Evolutionary conservation across 2,888 invertebrate genomes (phyloP).

Genomic region (Geotrupes spiniger): DNA sequence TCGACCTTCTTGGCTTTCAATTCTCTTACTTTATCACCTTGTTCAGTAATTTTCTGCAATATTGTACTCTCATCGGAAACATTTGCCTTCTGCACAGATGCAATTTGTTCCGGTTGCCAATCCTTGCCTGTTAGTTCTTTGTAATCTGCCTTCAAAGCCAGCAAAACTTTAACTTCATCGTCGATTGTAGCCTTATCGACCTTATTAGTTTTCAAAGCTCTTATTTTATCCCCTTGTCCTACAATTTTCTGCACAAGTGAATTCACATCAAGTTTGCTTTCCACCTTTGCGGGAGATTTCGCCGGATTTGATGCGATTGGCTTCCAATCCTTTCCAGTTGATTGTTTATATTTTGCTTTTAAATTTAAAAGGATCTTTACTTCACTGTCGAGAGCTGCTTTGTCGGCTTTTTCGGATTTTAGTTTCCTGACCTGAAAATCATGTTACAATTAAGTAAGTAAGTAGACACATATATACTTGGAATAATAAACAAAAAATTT

Average conservation of each 20-base stretch:
- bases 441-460: too few species aligned
- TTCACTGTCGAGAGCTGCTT: conserved; percentile 55
- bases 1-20: conserved; percentile 60
- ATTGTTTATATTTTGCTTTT: conserved; percentile 58
- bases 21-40: conserved; percentile 70
- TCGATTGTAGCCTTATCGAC: conserved; percentile 56
- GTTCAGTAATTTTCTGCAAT: conserved; percentile 51
- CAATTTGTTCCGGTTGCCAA: conserved; percentile 55
- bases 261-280: conserved; percentile 13
- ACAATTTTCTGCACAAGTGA: conserved; percentile 50
- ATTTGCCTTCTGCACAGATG: conserved; percentile 35
- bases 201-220: conserved; percentile 53
- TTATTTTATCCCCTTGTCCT: conserved; percentile 70
- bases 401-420: conserved; percentile 56
- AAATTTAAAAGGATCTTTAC: conserved; percentile 56
- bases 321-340: conserved; percentile 61
- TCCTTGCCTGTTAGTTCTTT: conserved; percentile 59
- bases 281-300: too few species aligned
- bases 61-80: not conserved
- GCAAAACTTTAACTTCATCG: conserved; percentile 56
- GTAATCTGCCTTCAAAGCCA: conserved; percentile 58
- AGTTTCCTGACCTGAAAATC: conserved; percentile 50
- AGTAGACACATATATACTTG: too few species aligned
- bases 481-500: too few species aligned
- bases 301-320: conserved; percentile 35